Evolutionary conservation across 2,797 vertebrate genomes (phyloP), one percentile per base, ranked within the genome.

Genomic region (Leptatherina wallacei): DNA sequence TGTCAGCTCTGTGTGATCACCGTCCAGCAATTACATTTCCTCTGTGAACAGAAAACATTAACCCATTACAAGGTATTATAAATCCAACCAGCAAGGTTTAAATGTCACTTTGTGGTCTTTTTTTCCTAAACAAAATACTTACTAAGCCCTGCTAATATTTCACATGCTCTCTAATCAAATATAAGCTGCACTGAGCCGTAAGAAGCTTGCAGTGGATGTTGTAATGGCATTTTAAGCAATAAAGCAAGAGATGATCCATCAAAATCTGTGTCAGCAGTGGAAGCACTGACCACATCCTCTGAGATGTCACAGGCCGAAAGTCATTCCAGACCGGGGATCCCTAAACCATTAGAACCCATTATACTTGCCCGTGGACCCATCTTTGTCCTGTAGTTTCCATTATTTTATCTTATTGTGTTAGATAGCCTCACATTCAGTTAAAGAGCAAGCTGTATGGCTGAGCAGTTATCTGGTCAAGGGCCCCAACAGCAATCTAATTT

Each of bases 231-330:
- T 82, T 78, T 76, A 59, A 32, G 14, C 69, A 61, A 72, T 40
- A n/a, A 68, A 66, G 52, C 75, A 71, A 69, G 51, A 73, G 68
- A 85, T 69, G 64, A 88, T 90, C 80, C 72, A 85, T 88, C 89
- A 84, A 68, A 82, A 84, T 77, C 56, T 79, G 49, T 59, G 59
- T 69, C 65, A 42, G 65, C 55, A 54, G 61, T 38, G 52, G 56
- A 76, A 74, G 62, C 59, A 64, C 61, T 81, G 74, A 77, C 61
- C 77, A 78, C 71, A 61, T 78, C 69, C 52, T 75, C 57, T 18
- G 27, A 54, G 24, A 36, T 74, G 65, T 60, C 18, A 3, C 32
- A 33, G 56, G 64, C 62, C 71, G 12, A 63, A 75, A 78, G 57
- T 67, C 66, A 51, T 0, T 16, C 22, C 22, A 62, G 32, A 78